Conservation (phyloP, 2,113 vertebrate species). For the Cololabis saira region DNA sequence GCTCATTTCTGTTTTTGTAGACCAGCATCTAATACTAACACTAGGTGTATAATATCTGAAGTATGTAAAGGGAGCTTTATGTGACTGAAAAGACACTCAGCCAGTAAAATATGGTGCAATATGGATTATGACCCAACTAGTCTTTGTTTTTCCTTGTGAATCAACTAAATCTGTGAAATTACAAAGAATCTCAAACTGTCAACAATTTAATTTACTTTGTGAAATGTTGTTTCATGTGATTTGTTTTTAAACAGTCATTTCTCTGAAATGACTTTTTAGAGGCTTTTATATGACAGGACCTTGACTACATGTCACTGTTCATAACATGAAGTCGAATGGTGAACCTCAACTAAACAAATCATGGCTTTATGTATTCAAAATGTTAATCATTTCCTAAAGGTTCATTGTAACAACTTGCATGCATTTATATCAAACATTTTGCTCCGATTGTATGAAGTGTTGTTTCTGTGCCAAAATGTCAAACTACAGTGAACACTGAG, state of each 20-base stretch:
- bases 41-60: conserved; percentile 12
- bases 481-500: conserved; percentile 55
- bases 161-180: conserved; percentile 9
- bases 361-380: conserved; percentile 16
- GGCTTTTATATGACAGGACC: conserved; percentile 23
- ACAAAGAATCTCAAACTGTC: conserved; percentile 4
- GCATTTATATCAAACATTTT: conserved; percentile 53
- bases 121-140: conserved; percentile 8
- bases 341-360: background rate
- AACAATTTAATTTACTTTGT: conserved; percentile 6
- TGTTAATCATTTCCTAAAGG: background rate
- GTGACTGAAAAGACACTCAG: conserved; percentile 10
- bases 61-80: conserved; percentile 27
- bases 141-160: conserved; percentile 10
- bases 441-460: conserved; percentile 25
- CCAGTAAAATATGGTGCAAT: conserved; percentile 61
- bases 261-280: background rate
- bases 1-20: conserved; percentile 6
- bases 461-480: conserved; percentile 69
- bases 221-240: conserved; percentile 16
- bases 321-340: too few relatives aligned
- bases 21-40: conserved; percentile 53
- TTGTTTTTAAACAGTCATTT: background rate
- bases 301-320: conserved; percentile 11
- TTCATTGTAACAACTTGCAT: conserved; percentile 25